Base-by-base conservation (phyloP, 2,113 vertebrate species). In the Antigone vipio region DNA sequence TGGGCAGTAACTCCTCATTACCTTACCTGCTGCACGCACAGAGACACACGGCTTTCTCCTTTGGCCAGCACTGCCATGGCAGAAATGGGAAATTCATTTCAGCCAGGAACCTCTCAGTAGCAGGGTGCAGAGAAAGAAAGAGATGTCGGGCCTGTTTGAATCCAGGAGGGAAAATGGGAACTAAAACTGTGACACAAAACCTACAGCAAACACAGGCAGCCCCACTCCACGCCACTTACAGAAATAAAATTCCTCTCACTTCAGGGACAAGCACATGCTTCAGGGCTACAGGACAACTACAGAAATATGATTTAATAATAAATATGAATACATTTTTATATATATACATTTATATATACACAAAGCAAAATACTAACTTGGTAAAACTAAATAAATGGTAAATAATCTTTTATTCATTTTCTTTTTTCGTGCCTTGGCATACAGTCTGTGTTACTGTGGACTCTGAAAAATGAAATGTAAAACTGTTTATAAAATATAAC, bases 341-440 rank as follows among this genome's bases (percentile, higher is more conserved):
- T 52, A 88, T 52, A 88, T 52, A 81, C 8, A 69, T 72, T 89
- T 75, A 64, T 80, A 56, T 56, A 56, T 53, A 53, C 52, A 62
- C 13, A 67, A 86, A 77, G 53, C 60, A 93, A 96, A 85, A 80
- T 35, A 79, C 35, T 89, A 67, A 76, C 23, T 69, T 40, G 45
- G 26, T 66, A 85, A 87, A 96, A 60, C 73, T 62, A 95, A 92
- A 84, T n/a, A 78, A 96, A 87, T 15, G 68, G 53, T 77, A 86
- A 88, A 85, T 68, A 49, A 91, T 91, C 18, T 91, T 95, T 91
- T 80, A 85, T 88, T 92, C 76, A 66, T 77, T 92, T 52, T 56
- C 34, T 22, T 75, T 74, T 64, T 92, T 56, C 4, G 2, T 85
- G 60, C 23, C 29, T 60, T 83, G 47, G 66, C 56, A 55, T 80